Base-by-base conservation (phyloP, 2,888 invertebrate genomes). In the Diplolepis rosae region DNA sequence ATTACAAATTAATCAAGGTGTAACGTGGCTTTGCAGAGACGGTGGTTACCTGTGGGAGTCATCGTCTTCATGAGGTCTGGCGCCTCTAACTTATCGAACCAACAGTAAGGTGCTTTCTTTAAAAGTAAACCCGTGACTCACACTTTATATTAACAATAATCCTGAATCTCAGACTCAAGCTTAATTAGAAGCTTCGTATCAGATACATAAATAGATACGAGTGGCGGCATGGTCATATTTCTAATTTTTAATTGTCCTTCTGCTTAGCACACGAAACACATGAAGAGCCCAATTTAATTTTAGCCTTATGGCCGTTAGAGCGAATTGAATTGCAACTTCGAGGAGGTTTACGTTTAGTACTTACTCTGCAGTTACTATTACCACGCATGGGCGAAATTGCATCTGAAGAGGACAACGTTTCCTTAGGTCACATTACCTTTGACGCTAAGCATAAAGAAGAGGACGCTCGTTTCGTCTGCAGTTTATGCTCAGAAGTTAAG, bases 1-100 rank as follows among this genome's bases (percentile, higher is more conserved):
- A 61, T 61, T 61, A 61, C 39, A 39, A 61, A 61, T 61, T 61
- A 61, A 61, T 39, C 39, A 61, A 61, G 61, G 39, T 61, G 39
- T 39, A 61, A 61, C 61, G 39, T 39, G 61, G 61, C 39, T 61
- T 35, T 61, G 7, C 61, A 61, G 61, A 61, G 24, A 61, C 61
- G 61, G 24, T 61, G 39, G 61, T 61, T 61, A 24, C 39, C 39
- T n/a, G 61, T 61, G 61, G 61, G 61, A 61, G 61, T 61, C 6
- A 24, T 39, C 27, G 61, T 61, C 61, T 61, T 39, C 61, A 39
- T 6, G 35, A 24, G 24, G 61, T 61, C 61, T 61, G 61, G 61
- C 61, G 39, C 35, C 56, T 61, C 24, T 39, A 35, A 11, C 18
- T 39, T 39, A 35, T 56, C 35, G 13, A 35, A 6, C 35, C 1